Conservation (phyloP, 2,113 vertebrate genomes). For the Chaetops frenatus region DNA sequence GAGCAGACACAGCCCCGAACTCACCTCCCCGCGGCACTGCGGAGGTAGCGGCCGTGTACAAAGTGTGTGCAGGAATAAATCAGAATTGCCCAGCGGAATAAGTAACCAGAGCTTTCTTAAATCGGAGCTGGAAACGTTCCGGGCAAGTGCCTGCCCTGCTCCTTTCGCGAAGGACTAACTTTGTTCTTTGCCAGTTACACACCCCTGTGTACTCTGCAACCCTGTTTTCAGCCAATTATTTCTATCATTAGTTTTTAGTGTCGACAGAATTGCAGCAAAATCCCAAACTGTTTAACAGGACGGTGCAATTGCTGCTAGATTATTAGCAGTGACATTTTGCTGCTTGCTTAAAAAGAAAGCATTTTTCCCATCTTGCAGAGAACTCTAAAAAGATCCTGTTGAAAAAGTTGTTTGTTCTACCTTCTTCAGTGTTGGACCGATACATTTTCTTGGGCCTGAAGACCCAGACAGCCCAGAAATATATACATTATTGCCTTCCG, state of each 20-base stretch:
- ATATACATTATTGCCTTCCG: not conserved
- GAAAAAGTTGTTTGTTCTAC: not conserved
- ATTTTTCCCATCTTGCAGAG: not conserved
- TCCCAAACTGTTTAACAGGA: not conserved
- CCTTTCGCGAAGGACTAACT: not conserved
- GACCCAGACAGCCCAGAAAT: not conserved
- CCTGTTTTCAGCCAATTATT: not conserved
- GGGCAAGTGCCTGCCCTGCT: too few species aligned
- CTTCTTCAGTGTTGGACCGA: rapidly evolving
- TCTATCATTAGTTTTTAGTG: not conserved
- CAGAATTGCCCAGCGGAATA: not conserved
- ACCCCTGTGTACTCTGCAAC: too few species aligned
- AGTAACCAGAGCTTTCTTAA: not conserved
- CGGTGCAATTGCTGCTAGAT: not conserved
- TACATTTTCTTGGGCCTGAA: not conserved
- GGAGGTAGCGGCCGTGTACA: not conserved
- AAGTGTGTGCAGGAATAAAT: not conserved
- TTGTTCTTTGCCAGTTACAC: not conserved
- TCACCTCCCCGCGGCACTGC: rapidly evolving
- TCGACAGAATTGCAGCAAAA: not conserved
- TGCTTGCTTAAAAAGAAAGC: not conserved
- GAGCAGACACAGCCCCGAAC: not conserved
- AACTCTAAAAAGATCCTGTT: not conserved
- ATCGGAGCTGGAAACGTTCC: not conserved
- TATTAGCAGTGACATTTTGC: not conserved